Conservation (phyloP, 1,140 invertebrate species). For the Drosophila malerkotliana region DNA sequence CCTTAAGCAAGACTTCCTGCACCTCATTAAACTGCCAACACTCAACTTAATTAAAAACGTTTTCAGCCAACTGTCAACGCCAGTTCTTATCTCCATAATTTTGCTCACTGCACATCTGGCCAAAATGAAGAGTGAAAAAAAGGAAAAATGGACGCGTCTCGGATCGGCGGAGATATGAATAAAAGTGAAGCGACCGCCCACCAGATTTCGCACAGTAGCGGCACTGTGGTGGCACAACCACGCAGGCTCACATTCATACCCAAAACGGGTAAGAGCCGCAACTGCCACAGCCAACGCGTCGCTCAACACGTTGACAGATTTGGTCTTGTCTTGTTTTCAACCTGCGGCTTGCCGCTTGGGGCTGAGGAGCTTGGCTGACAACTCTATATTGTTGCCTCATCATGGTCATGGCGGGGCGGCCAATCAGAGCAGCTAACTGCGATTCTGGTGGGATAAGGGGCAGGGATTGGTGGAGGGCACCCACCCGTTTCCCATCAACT, state of each 20-base stretch:
- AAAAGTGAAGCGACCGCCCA: constrained; percentile 76
- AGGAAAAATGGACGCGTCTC: constrained; percentile 42
- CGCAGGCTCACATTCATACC: constrained; percentile 40
- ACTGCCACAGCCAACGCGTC: constrained; percentile 57
- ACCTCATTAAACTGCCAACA: constrained; percentile 71
- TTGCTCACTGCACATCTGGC: constrained; percentile 59
- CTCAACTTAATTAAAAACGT: constrained; percentile 79
- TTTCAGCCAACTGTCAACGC: constrained; percentile 77
- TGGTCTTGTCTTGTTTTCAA: constrained; percentile 70
- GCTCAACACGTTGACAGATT: constrained; percentile 77
- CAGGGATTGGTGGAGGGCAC: constrained; percentile 34
- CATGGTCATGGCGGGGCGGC: constrained; percentile 49
- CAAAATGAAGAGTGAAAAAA: constrained; percentile 11
- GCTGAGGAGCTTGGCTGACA: constrained; percentile 55
- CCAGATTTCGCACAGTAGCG: constrained; percentile 54
- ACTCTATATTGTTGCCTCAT: constrained; percentile 69
- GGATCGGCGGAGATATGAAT: constrained; percentile 51
- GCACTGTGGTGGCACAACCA: constrained; percentile 13
- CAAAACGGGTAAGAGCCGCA: constrained; percentile 24
- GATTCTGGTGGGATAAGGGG: neutral
- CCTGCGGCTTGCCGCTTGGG: constrained; percentile 50
- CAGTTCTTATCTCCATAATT: constrained; percentile 76
- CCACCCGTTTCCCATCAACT: constrained; percentile 80
- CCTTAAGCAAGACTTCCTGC: constrained; percentile 57
- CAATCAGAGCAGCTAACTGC: constrained; percentile 66